These are phyloP conservation scores for Exephanes ischioxanthus DNA, from an alignment of 2,888 invertebrate species.

Conservation along the genomic window DNA sequence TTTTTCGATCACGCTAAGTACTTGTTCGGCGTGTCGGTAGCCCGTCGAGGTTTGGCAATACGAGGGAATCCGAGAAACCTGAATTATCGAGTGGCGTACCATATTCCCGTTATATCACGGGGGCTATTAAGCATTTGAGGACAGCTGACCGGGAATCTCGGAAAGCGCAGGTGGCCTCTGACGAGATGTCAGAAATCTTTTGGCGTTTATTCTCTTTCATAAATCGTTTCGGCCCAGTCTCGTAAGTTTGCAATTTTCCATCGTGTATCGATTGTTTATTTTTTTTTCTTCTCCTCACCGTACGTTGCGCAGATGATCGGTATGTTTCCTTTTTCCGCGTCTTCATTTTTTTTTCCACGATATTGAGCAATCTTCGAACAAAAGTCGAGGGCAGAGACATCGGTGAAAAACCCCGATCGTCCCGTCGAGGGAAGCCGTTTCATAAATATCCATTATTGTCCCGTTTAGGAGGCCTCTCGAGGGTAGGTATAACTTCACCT, in stretches of 20 bases:
- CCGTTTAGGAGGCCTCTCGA: conserved; percentile 63
- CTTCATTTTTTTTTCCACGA: conserved; percentile 72
- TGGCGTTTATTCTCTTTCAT: conserved; percentile 15
- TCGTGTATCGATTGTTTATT: conserved; percentile 34
- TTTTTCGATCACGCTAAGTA: conserved; percentile 15
- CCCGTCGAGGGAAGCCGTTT: conserved; percentile 67
- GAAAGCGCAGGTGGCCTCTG: conserved; percentile 57
- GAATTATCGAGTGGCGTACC: conserved; percentile 46
- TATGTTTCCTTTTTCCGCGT: conserved; percentile 59
- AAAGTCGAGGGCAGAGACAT: conserved; percentile 69
- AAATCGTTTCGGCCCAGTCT: conserved; percentile 47
- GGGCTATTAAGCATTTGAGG: conserved; percentile 55
- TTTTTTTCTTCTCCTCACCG: conserved; percentile 60
- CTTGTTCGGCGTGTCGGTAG: not conserved
- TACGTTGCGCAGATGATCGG: conserved; percentile 69
- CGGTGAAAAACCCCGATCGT: conserved; percentile 33
- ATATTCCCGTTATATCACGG: conserved; percentile 61
- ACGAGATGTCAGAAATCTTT: conserved; percentile 27
- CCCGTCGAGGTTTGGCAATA: not conserved
- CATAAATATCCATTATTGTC: conserved; percentile 80
- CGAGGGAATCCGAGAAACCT: conserved; percentile 3
- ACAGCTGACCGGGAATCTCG: conserved; percentile 73
- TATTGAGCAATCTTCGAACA: conserved; percentile 75
- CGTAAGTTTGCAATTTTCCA: conserved; percentile 77
- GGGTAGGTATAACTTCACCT: conserved; percentile 31